Percentiles rank a stretch among this genome's conserved stretches.
Evolutionary conservation across 2,797 vertebrate species (phyloP).

Genomic region (Pangasius sanitwongsei): DNA sequence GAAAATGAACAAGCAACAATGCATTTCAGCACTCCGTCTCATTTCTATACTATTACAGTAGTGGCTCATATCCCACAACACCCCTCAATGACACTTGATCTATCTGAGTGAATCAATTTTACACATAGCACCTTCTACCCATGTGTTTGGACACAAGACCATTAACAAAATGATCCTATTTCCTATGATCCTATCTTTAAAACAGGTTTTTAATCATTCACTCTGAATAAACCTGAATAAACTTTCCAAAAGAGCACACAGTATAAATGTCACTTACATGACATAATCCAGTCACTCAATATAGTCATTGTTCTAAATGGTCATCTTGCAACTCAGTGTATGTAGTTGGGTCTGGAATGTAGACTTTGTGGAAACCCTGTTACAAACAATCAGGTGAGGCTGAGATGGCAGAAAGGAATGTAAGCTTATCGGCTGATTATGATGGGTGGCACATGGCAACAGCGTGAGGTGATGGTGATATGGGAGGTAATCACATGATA

Average conservation of each 20-base stretch:
- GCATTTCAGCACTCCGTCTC: not conserved
- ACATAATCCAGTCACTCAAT: not conserved
- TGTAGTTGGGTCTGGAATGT: constrained; percentile 28
- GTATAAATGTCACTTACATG: not conserved
- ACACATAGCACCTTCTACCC: not conserved
- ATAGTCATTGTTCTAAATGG: not conserved
- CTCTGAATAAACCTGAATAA: not conserved
- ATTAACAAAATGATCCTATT: not conserved
- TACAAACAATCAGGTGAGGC: constrained; percentile 1
- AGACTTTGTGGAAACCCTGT: not conserved
- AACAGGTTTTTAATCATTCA: not conserved
- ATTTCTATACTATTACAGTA: not conserved
- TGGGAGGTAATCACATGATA: constrained; percentile 9
- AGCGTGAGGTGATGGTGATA: constrained; percentile 19
- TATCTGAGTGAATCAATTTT: not conserved
- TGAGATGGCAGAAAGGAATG: constrained; percentile 57
- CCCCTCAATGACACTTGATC: not conserved
- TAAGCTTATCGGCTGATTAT: constrained; percentile 46
- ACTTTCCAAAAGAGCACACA: not conserved
- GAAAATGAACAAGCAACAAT: not conserved
- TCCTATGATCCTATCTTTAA: not conserved
- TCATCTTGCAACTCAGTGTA: not conserved
- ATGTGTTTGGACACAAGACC: not conserved
- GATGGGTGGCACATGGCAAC: constrained; percentile 34
- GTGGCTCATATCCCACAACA: not conserved